Evolutionary conservation across 2,888 invertebrate species (phyloP).

Genomic region (Drosophila falleni): DNA sequence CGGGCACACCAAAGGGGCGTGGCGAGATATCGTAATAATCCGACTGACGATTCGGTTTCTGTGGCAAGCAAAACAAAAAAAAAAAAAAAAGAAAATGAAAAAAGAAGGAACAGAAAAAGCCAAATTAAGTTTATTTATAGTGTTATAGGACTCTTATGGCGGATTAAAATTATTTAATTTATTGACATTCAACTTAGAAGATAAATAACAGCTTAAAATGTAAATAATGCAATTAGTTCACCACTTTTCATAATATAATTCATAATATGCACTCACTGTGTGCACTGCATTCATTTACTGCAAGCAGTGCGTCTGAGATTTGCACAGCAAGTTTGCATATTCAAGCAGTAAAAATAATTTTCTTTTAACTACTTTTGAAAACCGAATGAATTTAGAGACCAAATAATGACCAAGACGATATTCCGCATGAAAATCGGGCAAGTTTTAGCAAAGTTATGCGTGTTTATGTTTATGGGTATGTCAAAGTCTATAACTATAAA

Average conservation of each 20-base stretch:
- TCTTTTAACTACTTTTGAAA: no score
- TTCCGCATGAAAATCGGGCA: no score
- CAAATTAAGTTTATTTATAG: constrained; percentile 52
- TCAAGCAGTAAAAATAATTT: no score
- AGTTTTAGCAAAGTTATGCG: no score
- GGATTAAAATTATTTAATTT: constrained; percentile 27
- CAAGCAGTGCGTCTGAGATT: background rate
- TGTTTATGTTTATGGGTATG: no score
- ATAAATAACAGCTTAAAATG: constrained; percentile 4
- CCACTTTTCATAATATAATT: background rate
- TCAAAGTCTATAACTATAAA: no score
- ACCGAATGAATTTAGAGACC: no score
- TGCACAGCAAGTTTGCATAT: background rate
- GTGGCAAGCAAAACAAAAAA: constrained; percentile 47
- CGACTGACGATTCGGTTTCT: constrained; percentile 83
- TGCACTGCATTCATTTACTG: background rate
- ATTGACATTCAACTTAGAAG: background rate
- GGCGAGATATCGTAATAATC: constrained; percentile 85
- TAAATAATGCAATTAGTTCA: background rate
- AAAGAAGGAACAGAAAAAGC: constrained; percentile 22
- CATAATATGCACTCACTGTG: background rate
- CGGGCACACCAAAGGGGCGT: constrained; percentile 84
- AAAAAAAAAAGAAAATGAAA: constrained; percentile 3
- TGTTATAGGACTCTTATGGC: constrained; percentile 13
- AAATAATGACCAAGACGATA: no score